Conservation (phyloP, 64 coral and sea anemone genomes). For the Porites lutea region DNA sequence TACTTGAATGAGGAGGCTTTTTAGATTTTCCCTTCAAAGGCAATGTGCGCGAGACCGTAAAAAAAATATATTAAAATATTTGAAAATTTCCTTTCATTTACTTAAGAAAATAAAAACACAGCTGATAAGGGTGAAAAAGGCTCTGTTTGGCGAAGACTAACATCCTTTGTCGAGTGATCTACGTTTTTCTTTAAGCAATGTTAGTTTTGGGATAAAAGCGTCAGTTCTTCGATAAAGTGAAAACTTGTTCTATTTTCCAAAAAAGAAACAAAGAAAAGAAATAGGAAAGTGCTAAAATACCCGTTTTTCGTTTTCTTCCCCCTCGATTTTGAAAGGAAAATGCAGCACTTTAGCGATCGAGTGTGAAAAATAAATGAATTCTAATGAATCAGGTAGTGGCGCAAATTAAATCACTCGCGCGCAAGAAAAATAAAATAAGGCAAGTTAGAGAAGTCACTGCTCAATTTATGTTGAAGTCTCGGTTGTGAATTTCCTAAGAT, state of each 20-base stretch:
- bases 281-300: too few species aligned
- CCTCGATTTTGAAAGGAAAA: background rate
- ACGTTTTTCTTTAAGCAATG: background rate
- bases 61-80: background rate
- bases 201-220: background rate
- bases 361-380: background rate
- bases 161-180: background rate
- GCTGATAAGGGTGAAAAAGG: background rate
- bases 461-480: background rate
- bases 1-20: too few species aligned
- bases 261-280: too few species aligned
- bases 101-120: conserved; percentile 4
- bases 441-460: background rate
- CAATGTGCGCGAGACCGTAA: background rate
- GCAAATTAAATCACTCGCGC: background rate
- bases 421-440: background rate
- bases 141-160: background rate
- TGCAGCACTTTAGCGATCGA: background rate
- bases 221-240: background rate
- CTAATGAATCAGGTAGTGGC: background rate
- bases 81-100: background rate
- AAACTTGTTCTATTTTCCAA: background rate
- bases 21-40: background rate
- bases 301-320: background rate
- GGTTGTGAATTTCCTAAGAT: background rate